Percentiles rank a stretch among this genome's conserved stretches.
Evolutionary conservation across 2,113 vertebrate genomes (phyloP).

Genomic region (Eclectus roratus): DNA sequence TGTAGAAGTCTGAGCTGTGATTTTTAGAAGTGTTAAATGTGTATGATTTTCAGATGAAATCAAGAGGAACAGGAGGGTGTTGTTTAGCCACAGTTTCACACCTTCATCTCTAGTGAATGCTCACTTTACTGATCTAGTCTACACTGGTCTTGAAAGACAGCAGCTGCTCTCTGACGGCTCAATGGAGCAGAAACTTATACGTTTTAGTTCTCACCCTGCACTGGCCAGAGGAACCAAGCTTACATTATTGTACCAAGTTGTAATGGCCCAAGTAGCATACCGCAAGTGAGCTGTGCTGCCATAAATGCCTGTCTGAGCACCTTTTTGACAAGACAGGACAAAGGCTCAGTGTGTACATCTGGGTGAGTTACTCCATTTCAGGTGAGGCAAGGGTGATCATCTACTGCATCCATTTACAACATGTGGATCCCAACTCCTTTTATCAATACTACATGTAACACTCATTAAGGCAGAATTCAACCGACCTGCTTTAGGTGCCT

Average conservation of each 20-base stretch:
- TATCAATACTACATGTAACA: not conserved
- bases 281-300: not conserved
- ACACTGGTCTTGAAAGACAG: constrained; percentile 23
- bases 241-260: not conserved
- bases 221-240: not conserved
- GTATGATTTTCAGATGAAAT: constrained; percentile 41
- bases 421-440: not conserved
- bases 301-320: fast-evolving
- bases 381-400: not conserved
- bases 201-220: not conserved
- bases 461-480: not conserved
- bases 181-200: not conserved
- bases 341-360: fast-evolving
- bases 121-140: constrained; percentile 34
- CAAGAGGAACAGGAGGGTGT: constrained; percentile 29
- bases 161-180: not conserved
- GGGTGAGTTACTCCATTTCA: not conserved
- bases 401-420: not conserved
- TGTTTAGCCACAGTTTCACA: constrained; percentile 53
- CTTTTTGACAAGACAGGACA: not conserved
- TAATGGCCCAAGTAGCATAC: not conserved
- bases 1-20: constrained; percentile 33
- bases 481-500: not conserved
- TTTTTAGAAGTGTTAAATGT: constrained; percentile 52
- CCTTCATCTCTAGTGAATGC: constrained; percentile 27